Evolutionary conservation across 2,797 vertebrate species (phyloP).

Genomic region (Kryptolebias ocellatus): DNA sequence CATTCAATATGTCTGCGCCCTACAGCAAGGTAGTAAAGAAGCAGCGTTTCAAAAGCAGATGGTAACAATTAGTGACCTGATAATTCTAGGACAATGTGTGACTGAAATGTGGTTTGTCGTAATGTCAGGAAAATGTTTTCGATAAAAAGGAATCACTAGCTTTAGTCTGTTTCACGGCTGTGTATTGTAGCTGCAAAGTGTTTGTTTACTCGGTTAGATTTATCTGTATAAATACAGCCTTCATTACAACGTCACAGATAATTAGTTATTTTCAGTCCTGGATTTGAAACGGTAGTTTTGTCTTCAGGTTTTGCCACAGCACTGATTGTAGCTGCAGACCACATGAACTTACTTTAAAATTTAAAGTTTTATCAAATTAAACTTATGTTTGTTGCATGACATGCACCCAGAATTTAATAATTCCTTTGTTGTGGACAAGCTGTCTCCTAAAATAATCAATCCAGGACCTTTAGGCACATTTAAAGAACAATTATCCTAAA

Average conservation of each 20-base stretch:
- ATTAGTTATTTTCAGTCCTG: neutral
- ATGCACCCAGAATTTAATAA: neutral
- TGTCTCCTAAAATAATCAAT: neutral
- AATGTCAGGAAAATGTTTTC: neutral
- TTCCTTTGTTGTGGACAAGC: rapidly evolving
- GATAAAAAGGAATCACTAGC: neutral
- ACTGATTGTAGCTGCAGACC: neutral
- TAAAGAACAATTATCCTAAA: neutral
- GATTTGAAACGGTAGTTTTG: neutral
- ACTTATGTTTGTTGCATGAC: neutral
- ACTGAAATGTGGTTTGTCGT: neutral
- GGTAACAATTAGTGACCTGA: rapidly evolving
- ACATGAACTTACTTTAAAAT: neutral
- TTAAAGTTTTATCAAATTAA: rapidly evolving
- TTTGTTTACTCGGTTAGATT: slow-evolving; percentile 5
- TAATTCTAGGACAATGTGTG: neutral
- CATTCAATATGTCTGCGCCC: slow-evolving; percentile 71
- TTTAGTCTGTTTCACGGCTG: neutral
- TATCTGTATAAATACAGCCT: neutral
- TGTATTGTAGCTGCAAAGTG: too few relatives aligned
- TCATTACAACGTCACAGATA: neutral
- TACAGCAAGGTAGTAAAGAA: slow-evolving; percentile 18
- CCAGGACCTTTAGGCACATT: rapidly evolving
- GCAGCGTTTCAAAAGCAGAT: neutral
- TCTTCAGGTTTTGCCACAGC: neutral